Base-by-base conservation (phyloP, 2,888 invertebrate species). In the Aplocera efformata region DNA sequence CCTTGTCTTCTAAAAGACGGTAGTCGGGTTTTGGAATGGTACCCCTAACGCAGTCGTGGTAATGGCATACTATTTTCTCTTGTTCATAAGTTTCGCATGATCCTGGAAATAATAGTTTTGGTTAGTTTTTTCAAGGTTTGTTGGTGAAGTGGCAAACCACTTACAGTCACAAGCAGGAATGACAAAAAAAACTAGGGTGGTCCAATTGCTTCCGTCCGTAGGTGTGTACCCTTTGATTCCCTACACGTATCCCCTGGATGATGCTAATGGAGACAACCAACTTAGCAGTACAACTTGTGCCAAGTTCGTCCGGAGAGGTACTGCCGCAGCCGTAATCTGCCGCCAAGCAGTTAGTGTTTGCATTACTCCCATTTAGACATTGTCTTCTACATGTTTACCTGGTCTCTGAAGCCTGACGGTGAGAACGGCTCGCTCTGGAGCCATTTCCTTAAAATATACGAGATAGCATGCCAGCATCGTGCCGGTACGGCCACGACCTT, bases 391-490 rank as follows among this genome's bases (percentile, higher is more conserved):
- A 10, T 22, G 9, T 24, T 39, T 54, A 70, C 91, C 91, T 31
- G 92, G 91, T 57, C 92, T 72, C 61, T 88, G 81, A 4, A 90
- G 74, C 41, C 92, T 69, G 1, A 92, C 76, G 1, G 90, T 90
- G 36, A 88, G 85, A 3, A 92, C 88, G n/a, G 92, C 93, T 17
- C 88, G 67, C 61, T 92, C 91, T 0, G 93, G 92, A 7, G 90
- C 74, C 79, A 91, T 80, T 29, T 88, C 81, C 47, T 89, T 79
- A 63, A 91, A 91, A 56, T 89, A 86, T 10, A 93, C 91, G 42
- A 94, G 77, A 72, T 93, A 94, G 70, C 94, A 93, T 1, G 94
- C 94, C 13, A 92, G 89, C 90, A 94, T 90, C 1, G 92, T 92
- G 29, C 94, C 94, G 0, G 94, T 93, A 37, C 94, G 83, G 0